phyloP scores from a whole-genome alignment of 2,888 invertebrate genomes.

The Drosophila neonasuta region DNA sequence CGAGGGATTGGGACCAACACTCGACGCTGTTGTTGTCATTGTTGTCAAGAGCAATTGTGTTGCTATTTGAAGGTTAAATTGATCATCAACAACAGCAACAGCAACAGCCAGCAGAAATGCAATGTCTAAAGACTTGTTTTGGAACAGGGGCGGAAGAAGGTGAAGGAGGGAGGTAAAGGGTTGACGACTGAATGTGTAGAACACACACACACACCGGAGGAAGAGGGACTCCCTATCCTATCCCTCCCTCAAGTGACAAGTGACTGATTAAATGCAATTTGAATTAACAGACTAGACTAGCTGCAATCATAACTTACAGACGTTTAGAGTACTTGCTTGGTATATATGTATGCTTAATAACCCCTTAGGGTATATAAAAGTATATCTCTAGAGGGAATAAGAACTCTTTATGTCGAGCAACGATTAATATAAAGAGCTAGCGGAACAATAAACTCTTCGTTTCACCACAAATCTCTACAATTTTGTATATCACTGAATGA shows the following conservation, averaged over 20 bases:
- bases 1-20: slow-evolving; percentile 13
- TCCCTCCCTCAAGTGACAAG: slow-evolving; percentile 16
- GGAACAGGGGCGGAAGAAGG: too few species aligned
- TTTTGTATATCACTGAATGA: too few species aligned
- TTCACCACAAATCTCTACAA: too few species aligned
- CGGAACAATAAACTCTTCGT: not conserved
- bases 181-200: not conserved
- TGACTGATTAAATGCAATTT: slow-evolving; percentile 51
- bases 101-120: slow-evolving; percentile 46
- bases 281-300: slow-evolving; percentile 35
- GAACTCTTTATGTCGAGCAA: not conserved
- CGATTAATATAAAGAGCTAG: not conserved
- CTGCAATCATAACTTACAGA: slow-evolving; percentile 2
- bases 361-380: not conserved
- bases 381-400: not conserved
- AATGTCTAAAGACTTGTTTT: slow-evolving; percentile 18
- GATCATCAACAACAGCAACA: slow-evolving; percentile 56
- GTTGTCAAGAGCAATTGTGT: slow-evolving; percentile 64
- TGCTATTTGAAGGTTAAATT: slow-evolving; percentile 72
- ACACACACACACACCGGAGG: slow-evolving; percentile 2
- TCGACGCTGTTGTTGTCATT: slow-evolving; percentile 49
- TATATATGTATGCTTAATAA: not conserved
- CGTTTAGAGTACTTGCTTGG: too few species aligned
- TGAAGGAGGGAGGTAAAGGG: slow-evolving; percentile 25
- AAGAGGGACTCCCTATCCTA: not conserved